Conservation (phyloP, 2,797 vertebrate species). For the Schizopygopsis malacanthus region DNA sequence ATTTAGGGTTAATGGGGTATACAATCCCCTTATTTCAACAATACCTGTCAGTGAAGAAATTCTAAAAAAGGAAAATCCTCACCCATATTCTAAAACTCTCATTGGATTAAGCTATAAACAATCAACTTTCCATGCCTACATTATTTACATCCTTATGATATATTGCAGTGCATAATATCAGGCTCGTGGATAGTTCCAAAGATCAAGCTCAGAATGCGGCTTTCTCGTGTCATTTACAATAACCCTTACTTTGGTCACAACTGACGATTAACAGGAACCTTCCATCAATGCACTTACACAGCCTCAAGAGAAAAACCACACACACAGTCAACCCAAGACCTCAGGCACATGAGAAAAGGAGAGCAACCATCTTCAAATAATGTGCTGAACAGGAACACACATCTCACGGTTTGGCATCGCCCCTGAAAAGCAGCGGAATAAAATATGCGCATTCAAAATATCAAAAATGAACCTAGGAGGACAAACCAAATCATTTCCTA, state of each 20-base stretch:
- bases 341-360: constrained; percentile 15
- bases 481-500: constrained; percentile 14
- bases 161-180: constrained; percentile 11
- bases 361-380: not conserved
- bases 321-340: not conserved
- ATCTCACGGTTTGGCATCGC: not conserved
- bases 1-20: constrained; percentile 19
- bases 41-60: constrained; percentile 6
- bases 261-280: not conserved
- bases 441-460: constrained; percentile 13
- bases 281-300: not conserved
- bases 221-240: not conserved
- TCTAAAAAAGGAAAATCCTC: not conserved
- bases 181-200: constrained; percentile 10
- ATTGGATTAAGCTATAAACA: not conserved
- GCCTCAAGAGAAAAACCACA: not conserved
- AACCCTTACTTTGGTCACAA: not conserved
- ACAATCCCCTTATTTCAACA: constrained; percentile 39
- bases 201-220: not conserved
- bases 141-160: constrained; percentile 50
- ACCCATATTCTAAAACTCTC: constrained; percentile 27
- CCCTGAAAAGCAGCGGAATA: not conserved
- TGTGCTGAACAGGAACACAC: not conserved
- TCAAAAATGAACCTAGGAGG: constrained; percentile 10
- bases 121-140: constrained; percentile 12